These are phyloP conservation scores for Diachasma alloeum DNA, from an alignment of 1,140 invertebrate genomes.

Conservation along the genomic window DNA sequence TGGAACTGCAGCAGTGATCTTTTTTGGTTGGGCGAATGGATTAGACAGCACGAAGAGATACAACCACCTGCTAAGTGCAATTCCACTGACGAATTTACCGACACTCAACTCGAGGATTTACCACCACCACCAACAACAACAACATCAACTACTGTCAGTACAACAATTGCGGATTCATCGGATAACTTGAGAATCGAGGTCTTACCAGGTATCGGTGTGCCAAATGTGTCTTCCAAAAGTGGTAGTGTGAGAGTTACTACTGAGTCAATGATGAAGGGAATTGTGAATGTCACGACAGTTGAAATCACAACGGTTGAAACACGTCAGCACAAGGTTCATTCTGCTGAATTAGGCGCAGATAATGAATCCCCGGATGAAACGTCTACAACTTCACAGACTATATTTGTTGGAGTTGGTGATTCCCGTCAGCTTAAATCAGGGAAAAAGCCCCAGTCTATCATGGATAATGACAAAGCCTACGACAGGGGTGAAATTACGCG, in stretches of 20 bases:
- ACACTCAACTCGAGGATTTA: constrained; percentile 59
- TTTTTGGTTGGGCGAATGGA: constrained; percentile 73
- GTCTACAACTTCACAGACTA: background rate
- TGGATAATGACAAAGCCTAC: background rate
- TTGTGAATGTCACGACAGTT: background rate
- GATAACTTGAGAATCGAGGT: constrained; percentile 31
- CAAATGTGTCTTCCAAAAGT: background rate
- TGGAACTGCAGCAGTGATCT: constrained; percentile 71
- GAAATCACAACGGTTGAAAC: background rate
- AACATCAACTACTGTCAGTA: constrained; percentile 8
- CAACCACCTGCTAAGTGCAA: constrained; percentile 56
- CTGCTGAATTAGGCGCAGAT: background rate
- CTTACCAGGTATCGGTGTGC: background rate
- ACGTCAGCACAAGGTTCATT: background rate
- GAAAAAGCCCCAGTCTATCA: background rate
- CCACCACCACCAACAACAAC: constrained; percentile 41
- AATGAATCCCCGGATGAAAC: background rate
- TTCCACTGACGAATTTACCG: constrained; percentile 49
- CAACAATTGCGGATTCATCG: constrained; percentile 23
- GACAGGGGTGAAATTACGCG: background rate
- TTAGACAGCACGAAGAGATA: constrained; percentile 66
- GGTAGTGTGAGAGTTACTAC: background rate
- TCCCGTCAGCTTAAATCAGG: background rate
- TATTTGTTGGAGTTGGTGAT: background rate
- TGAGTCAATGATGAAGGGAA: background rate